Base-by-base conservation (phyloP, 2,888 invertebrate species). In the Hypolimnas misippus region DNA sequence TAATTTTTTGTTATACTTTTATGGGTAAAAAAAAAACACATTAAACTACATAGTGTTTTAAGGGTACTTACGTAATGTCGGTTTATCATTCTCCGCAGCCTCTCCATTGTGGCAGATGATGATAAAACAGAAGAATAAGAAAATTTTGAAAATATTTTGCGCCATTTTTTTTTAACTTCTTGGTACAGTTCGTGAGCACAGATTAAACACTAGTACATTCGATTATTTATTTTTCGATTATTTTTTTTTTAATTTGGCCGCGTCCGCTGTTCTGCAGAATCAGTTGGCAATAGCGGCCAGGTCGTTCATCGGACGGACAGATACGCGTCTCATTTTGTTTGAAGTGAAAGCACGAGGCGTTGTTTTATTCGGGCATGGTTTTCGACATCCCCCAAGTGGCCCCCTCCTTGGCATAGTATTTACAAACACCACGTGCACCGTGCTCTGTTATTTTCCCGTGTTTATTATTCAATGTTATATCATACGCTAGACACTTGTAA, bases 301-400 rank as follows among this genome's bases (percentile, higher is more conserved):
- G 67, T 76, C 73, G 76, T 75, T 74, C 70, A 71, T 73, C 77
- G 75, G 82, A 75, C 83, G 79, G 72, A 69, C 73, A 63, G 78
- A 73, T 86, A 77, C 81, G 78, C 81, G 82, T 76, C 81, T 84
- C 84, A 84, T 87, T 86, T 85, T 82, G 87, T 86, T 84, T 84
- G 84, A 86, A 84, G 92, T 91, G 92, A 92, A 92, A 92, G 91
- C 90, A 82, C 76, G 77, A 75, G 74, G 76, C 83, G 75, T 86
- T 84, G 87, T 89, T 90, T 85, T 90, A 91, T 89, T 88, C 81
- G 78, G 81, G 78, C 77, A 73, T 73, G 78, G 80, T 90, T 91
- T 91, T 90, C 90, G 90, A 78, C 89, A 90, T 89, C 89, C 89
- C 87, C 84, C 72, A 76, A 68, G 69, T 57, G 67, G 1, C 70